Base-by-base conservation (phyloP, 2,888 invertebrate species). In the Erannis defoliaria region DNA sequence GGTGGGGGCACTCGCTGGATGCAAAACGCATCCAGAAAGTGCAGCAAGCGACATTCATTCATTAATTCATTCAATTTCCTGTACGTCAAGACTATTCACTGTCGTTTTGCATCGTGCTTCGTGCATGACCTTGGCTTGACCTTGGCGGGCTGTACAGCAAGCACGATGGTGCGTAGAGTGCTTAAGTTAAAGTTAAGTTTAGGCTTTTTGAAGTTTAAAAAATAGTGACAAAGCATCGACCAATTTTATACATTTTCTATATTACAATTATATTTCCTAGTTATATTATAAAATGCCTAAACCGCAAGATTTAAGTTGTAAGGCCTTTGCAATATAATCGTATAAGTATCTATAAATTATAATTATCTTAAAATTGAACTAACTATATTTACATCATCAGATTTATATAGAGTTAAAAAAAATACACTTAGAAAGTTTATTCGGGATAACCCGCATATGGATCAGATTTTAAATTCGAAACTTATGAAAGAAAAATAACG, bases 231-330 rank as follows among this genome's bases (percentile, higher is more conserved):
- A 42, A 26, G 54, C 33, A 29, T 49, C 49, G 54, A 48, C 59
- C 54, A 16, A 33, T 16, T 16, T 46, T n/a, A 19, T 33, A 26
- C 4, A 26, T 6, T 8, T 5, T 6, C 8, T 4, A 26, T 26
- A 26, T 12, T 19, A 53, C 26, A 35, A 4, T 16, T 6, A 31
- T 6, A 12, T 23, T 21, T n/a, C n/a, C 16, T 23, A 35, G 42
- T 35, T 42, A 54, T 29, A 45, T 51, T 19, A 51, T 55, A 26
- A 50, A 61, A 55, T 55, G 23, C 31, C 29, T 33, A 35, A 45
- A 35, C 49, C 18, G 26, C 33, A 46, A 23, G 9, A 23, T 50
- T 61, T 61, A 50, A 51, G 61, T 50, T 53, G 18, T 51, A 64
- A 64, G 59, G 63, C 59, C 59, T n/a, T 55, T 33, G 38, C 18